Conservation (phyloP, 2,797 vertebrate species). For the Scomberomorus guttatus region DNA sequence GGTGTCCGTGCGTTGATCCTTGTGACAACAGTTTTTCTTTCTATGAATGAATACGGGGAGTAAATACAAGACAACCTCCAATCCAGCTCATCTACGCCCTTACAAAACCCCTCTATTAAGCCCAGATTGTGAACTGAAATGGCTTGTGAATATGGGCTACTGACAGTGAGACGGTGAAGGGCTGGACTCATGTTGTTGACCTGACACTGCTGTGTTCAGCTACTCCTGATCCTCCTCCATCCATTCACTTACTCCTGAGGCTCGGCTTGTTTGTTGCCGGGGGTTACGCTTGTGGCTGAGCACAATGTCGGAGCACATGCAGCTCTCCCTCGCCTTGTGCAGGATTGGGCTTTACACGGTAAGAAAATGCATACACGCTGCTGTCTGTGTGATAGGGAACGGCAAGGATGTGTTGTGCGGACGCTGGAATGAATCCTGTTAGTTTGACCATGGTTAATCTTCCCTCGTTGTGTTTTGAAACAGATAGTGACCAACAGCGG, state of each 20-base stretch:
- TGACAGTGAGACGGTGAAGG: constrained; percentile 34
- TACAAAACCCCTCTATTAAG: constrained; percentile 29
- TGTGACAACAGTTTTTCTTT: constrained; percentile 61
- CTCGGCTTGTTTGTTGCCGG: constrained; percentile 84
- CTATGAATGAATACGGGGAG: constrained; percentile 63
- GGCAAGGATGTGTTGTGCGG: neutral
- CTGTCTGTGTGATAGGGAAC: neutral
- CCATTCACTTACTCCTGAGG: constrained; percentile 81
- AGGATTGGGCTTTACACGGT: constrained; percentile 95
- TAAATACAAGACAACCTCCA: constrained; percentile 51
- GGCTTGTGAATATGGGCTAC: constrained; percentile 35
- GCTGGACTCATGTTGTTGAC: constrained; percentile 67
- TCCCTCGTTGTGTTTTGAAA: constrained; percentile 50
- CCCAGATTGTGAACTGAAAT: constrained; percentile 32
- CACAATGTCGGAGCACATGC: constrained; percentile 94
- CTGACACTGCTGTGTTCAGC: constrained; percentile 64
- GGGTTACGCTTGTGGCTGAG: constrained; percentile 85
- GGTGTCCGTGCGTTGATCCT: constrained; percentile 66
- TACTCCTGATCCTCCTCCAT: constrained; percentile 72
- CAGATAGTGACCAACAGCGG: constrained; percentile 38
- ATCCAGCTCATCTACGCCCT: constrained; percentile 23
- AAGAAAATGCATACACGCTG: constrained; percentile 71
- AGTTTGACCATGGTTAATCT: constrained; percentile 39
- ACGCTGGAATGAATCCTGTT: constrained; percentile 14
- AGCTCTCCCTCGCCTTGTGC: constrained; percentile 93